Evolutionary conservation across 2,888 invertebrate species (phyloP), one percentile per base, ranked within the genome.

Genomic region (Pherbina coryleti): DNA sequence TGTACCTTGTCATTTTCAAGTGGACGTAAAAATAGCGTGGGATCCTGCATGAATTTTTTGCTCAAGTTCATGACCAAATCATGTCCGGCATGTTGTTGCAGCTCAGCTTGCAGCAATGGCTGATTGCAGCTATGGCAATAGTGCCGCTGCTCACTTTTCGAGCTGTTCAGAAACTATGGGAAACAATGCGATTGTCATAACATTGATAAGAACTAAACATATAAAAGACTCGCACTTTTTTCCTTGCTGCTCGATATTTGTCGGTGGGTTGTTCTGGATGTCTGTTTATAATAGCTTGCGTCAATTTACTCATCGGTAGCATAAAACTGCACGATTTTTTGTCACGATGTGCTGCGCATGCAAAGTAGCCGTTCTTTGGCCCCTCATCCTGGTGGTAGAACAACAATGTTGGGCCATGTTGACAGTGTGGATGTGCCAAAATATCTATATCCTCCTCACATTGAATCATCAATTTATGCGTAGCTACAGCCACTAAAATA

Each of bases 341-440:
- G 85, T 95, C 94, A 76, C 97, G 92, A 87, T 95, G 95, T 0
- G 96, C 95, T 0, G 97, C 93, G 88, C 97, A 98, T 0, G 95
- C 94, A 89, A 92, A 97, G 89, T 93, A 97, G 3, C 89, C 90
- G 67, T 83, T 74, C 0, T 49, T 53, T 0, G 76, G 79, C 0
- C 77, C 67, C 19, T 82, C 81, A 57, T 87, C 89, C 31, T 83
- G 81, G 49, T 88, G 89, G 25, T 93, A 92, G 91, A 96, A 96
- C 74, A 95, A 88, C 77, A 96, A 89, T 7, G 95, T 93, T 62
- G 96, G 96, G 0, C 96, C 95, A 85, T 96, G 96, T 25, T 93
- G 89, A 84, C 96, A 96, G 66, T 91, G 84, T 0, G 96, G 96
- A 90, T 95, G 93, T 19, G 90, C 89, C 37, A 91, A 90, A 51